Base-by-base conservation (phyloP, 2,113 vertebrate genomes). In the Sardina pilchardus region DNA sequence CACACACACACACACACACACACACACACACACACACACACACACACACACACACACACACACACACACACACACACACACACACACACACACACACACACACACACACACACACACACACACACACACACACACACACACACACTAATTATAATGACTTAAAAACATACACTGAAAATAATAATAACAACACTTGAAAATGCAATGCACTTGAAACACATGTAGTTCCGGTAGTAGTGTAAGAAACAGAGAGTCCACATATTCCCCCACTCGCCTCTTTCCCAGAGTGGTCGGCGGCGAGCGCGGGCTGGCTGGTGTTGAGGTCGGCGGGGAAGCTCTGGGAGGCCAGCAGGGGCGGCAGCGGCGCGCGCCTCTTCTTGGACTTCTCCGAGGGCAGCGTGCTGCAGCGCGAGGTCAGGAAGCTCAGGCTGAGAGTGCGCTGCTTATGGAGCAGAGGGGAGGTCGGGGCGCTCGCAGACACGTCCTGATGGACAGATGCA, bases 361-460 rank as follows among this genome's bases (percentile, higher is more conserved):
- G 90, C 0, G 98, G 98, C 0, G 98, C 98, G 1, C 95, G 94
- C n/a, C 97, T 95, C 83, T 99, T 99, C 92, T 97, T 98, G 0
- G 96, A 94, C 86, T 91, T 90, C 0, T 97, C 96, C 0, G 94
- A 90, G 0, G 94, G 94, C 86, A 95, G 87, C 0, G 96, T 95
- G 89, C 85, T 95, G 0, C 94, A 95, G 56, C 93, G 92, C 24
- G 93, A 93, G 0, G 90, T 93, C 82, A 92, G 94, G 30, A 89
- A 91, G 43, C 94, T 84, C 4, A 92, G 90, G 84, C 88, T 90
- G 1, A 91, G 91, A 34, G 63, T 91, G 19, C 81, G 92, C n/a
- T 93, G 94, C 81, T 95, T 95, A 82, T 86, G 92, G 86, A 95
- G 92, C n/a, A 94, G 8, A 0, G 96, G 96, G 50, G 97, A 97